Conservation (phyloP, 2,113 vertebrate species). For the Amphiprion ocellaris region DNA sequence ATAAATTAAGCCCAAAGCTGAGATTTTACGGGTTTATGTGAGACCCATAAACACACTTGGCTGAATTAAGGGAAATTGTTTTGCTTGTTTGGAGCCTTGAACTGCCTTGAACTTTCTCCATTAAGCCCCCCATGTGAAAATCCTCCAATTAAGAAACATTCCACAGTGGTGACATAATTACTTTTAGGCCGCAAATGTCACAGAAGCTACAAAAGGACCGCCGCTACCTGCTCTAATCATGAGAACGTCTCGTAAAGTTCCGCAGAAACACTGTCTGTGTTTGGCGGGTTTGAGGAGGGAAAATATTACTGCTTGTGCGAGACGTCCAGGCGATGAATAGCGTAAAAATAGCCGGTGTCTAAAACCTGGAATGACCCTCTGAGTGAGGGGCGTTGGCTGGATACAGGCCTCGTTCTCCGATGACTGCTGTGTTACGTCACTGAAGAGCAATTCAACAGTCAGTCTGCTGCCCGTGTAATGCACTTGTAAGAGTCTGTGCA, state of each 20-base stretch:
- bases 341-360: conserved; percentile 51
- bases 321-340: neutral
- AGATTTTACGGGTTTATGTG: no score
- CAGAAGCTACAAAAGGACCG: neutral
- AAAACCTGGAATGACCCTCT: conserved; percentile 41
- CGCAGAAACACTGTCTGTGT: neutral
- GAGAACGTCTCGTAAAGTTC: conserved; percentile 7
- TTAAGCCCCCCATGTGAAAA: neutral
- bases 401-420: conserved; percentile 14
- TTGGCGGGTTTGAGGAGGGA: neutral
- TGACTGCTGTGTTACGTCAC: conserved; percentile 32
- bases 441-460: conserved; percentile 11
- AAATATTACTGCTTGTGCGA: neutral
- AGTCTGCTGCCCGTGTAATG: neutral
- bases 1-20: no score
- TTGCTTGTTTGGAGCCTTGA: neutral
- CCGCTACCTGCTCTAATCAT: no score
- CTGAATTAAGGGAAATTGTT: neutral
- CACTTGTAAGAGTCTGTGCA: neutral
- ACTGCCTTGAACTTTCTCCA: conserved; percentile 4
- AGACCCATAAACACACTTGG: no score
- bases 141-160: conserved; percentile 5
- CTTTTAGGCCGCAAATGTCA: conserved; percentile 7
- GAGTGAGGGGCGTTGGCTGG: conserved; percentile 23
- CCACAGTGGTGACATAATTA: conserved; percentile 25